These are phyloP conservation scores for Trypoxylon attenuatum DNA, from an alignment of 2,888 invertebrate genomes.

Conservation along the genomic window DNA sequence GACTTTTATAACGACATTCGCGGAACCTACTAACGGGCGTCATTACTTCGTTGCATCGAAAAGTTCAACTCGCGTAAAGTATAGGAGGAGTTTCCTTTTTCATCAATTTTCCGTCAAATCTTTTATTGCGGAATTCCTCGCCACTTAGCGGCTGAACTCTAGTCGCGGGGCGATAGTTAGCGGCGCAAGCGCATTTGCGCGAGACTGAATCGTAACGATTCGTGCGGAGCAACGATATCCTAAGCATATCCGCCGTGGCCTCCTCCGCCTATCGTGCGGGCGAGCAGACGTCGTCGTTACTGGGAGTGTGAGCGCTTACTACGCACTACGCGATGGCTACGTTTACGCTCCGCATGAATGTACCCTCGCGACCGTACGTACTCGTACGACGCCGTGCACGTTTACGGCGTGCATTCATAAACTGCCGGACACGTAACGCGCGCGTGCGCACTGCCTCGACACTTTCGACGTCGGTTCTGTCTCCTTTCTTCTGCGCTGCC, in stretches of 20 bases:
- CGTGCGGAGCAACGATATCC: conserved; percentile 24
- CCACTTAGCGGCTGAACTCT: too few relatives aligned
- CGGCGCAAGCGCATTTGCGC: conserved; percentile 22
- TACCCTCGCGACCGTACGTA: conserved; percentile 45
- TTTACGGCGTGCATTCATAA: conserved; percentile 66
- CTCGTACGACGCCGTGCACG: conserved; percentile 41
- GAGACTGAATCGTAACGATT: conserved; percentile 42
- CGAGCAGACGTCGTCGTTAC: conserved; percentile 26
- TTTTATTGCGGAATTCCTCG: too few relatives aligned
- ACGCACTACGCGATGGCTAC: conserved; percentile 49
- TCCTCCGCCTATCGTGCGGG: conserved; percentile 14
- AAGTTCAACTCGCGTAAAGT: too few relatives aligned
- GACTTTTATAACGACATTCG: conserved; percentile 25
- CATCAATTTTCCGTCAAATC: too few relatives aligned
- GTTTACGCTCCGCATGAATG: conserved; percentile 53
- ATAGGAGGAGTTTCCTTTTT: too few relatives aligned
- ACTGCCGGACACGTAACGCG: conserved; percentile 65
- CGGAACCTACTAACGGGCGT: too few relatives aligned
- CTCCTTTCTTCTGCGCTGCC: conserved; percentile 42
- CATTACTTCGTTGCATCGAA: too few relatives aligned
- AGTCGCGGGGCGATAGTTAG: not conserved
- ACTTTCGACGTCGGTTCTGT: conserved; percentile 43
- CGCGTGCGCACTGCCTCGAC: conserved; percentile 56
- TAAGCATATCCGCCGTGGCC: conserved; percentile 36
- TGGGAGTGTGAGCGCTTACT: conserved; percentile 45